A percentile compares a stretch with the other conserved stretches of the same genome.
Conservation (phyloP, 2,113 vertebrate species). For the Raphicerus campestris region DNA sequence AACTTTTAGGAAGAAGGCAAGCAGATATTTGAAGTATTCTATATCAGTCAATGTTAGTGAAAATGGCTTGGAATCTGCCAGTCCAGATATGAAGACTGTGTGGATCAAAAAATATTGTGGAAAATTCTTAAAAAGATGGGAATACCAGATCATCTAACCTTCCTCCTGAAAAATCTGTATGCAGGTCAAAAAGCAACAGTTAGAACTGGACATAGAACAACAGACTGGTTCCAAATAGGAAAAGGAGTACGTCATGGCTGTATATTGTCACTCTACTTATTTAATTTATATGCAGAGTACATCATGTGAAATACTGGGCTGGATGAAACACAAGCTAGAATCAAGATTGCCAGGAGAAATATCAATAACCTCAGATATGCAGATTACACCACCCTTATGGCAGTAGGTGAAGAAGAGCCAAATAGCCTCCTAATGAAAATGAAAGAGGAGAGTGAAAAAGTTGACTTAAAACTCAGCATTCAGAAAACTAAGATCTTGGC, state of each 20-base stretch:
- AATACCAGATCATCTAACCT: background rate
- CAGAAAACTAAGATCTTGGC: background rate
- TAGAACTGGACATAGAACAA: background rate
- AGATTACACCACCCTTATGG: fast-evolving
- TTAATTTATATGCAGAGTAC: background rate
- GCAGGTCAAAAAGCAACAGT: background rate
- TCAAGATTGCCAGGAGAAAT: background rate
- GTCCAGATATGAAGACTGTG: background rate
- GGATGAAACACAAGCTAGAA: background rate
- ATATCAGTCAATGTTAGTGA: background rate
- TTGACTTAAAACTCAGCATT: background rate
- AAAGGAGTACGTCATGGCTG: fast-evolving
- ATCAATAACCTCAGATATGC: background rate
- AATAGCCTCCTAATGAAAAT: background rate
- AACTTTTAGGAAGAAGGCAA: background rate
- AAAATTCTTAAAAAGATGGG: background rate
- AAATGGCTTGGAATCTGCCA: background rate
- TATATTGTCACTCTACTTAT: background rate
- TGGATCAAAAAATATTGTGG: background rate
- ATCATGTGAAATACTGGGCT: background rate
- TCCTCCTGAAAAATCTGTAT: background rate
- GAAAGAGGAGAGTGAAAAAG: background rate
- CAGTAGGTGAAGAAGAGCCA: background rate
- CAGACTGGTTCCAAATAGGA: background rate
- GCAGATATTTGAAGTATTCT: background rate